A percentile compares a stretch with the other conserved stretches of the same genome.
phyloP scores from a whole-genome alignment of 1,140 invertebrate species.

The Drosophila lacteicornis region DNA sequence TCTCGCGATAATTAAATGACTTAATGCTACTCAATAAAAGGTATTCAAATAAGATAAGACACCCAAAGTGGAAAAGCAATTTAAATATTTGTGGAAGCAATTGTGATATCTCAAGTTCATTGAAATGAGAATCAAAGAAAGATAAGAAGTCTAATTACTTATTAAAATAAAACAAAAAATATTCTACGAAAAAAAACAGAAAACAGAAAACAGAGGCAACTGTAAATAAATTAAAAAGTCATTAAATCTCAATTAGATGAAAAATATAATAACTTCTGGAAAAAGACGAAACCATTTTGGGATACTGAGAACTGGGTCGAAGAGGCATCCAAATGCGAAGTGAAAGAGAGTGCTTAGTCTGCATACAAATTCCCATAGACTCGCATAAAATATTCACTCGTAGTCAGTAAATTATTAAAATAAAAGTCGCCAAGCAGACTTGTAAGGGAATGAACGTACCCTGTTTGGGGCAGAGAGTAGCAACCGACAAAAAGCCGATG shows the following conservation, averaged over 20 bases:
- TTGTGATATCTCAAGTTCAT: not conserved
- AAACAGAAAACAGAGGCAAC: not conserved
- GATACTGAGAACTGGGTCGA: conserved; percentile 16
- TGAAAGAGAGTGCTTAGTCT: conserved; percentile 3
- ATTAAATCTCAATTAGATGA: conserved; percentile 18
- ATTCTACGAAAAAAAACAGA: not conserved
- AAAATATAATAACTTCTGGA: conserved; percentile 1
- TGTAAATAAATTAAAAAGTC: conserved; percentile 6
- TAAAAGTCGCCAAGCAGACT: not conserved
- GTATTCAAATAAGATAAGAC: conserved; percentile 1
- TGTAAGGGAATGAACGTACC: conserved; percentile 4
- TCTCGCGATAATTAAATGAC: not conserved
- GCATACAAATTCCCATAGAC: conserved; percentile 18
- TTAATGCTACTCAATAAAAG: not conserved
- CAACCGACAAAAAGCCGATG: conserved; percentile 36
- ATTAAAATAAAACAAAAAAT: not conserved
- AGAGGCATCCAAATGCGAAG: not conserved
- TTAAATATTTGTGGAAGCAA: conserved; percentile 15
- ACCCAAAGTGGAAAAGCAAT: not conserved
- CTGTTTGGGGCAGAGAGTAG: conserved; percentile 32
- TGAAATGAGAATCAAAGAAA: not conserved
- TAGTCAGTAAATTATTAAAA: conserved; percentile 21
- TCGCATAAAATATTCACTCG: conserved; percentile 4
- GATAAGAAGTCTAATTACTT: conserved; percentile 3
- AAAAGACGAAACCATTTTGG: conserved; percentile 1